Conservation (phyloP, 2,888 invertebrate genomes). For the Noctua fimbriata region DNA sequence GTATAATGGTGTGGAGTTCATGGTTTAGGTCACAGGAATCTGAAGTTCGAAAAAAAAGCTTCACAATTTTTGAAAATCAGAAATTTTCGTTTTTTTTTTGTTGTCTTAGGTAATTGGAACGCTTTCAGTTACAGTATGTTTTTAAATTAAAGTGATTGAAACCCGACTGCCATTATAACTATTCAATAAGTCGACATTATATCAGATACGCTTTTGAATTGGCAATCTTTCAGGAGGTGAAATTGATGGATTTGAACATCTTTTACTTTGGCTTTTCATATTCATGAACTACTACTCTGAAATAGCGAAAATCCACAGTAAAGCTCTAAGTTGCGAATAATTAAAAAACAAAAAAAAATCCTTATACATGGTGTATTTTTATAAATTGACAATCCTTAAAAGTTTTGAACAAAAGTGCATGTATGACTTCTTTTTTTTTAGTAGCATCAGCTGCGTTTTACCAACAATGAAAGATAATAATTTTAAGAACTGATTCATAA, state of each 20-base stretch:
- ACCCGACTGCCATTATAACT: neutral
- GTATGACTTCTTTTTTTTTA: neutral
- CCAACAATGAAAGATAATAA: neutral
- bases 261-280: neutral
- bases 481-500: slow-evolving; percentile 6
- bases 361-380: neutral
- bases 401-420: neutral
- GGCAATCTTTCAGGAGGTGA: no score
- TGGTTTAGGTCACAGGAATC: neutral
- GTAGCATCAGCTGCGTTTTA: neutral
- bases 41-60: neutral
- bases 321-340: neutral
- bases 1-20: neutral
- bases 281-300: neutral
- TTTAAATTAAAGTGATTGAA: no score
- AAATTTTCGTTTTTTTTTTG: neutral
- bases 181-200: neutral
- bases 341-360: no score
- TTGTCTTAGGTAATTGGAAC: neutral
- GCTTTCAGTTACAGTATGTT: no score
- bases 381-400: neutral
- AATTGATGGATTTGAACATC: neutral
- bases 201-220: neutral
- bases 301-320: neutral
- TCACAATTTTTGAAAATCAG: neutral